Base-by-base conservation (phyloP, 1,140 invertebrate genomes). In the Hyles vespertilio region DNA sequence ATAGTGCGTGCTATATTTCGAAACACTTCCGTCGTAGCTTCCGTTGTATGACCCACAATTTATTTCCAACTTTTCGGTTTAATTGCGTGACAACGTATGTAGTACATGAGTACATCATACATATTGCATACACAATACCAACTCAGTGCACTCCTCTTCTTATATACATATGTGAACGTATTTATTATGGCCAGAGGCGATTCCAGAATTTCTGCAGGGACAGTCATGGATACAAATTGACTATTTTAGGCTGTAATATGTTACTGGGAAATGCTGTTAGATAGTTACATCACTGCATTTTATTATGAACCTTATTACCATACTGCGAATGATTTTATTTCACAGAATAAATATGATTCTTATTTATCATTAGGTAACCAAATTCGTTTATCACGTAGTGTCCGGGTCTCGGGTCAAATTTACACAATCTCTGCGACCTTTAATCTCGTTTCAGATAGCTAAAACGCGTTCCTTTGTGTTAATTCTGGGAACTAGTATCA, bases 341-440 rank as follows among this genome's bases (percentile, higher is more conserved):
- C 36, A 40, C 5, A 40, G 36, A 40, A 40, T 40, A 5, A 40
- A 40, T 33, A 10, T 48, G 12, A 57, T 58, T 56, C 51, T 53
- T 32, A 65, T 65, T 22, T 59, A 54, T 51, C 4, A 4, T 51
- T 57, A 58, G 47, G 55, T 54, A 51, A 59, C 65, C 52, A 64
- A 63, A 64, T 64, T 63, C 57, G 59, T 63, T 67, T 82, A 82
- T 84, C 80, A 56, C 57, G 54, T 63, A 74, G 69, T 74, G 80
- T 87, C 82, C 84, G 84, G 82, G 79, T 83, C 71, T 76, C 69
- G 69, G 84, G 84, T 85, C 82, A 81, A 81, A 79, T 83, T 84
- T 77, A 83, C 75, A 82, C 81, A 87, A 87, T 85, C 83, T 77
- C 58, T 51, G 65, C 70, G 77, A 84, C 80, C 83, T 82, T 80